Conservation (phyloP, 1,140 invertebrate genomes). For the Drosophila equinoxialis region DNA sequence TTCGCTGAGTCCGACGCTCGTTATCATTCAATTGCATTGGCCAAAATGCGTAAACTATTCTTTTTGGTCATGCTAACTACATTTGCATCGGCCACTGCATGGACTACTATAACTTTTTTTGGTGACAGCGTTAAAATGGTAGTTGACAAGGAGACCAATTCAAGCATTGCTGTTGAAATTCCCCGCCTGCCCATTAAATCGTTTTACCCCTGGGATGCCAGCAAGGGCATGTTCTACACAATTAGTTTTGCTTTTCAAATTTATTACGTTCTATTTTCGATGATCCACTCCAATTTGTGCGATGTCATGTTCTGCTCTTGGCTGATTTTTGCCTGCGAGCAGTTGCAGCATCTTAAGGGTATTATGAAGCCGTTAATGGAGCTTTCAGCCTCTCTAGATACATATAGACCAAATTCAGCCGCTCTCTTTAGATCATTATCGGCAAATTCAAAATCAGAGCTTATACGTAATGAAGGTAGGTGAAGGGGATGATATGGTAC, state of each 20-base stretch:
- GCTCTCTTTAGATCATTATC: constrained; percentile 88
- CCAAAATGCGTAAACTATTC: constrained; percentile 90
- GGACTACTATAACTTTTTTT: constrained; percentile 91
- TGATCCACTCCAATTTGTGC: constrained; percentile 88
- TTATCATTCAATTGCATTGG: constrained; percentile 89
- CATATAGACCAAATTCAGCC: constrained; percentile 90
- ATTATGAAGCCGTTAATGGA: constrained; percentile 94
- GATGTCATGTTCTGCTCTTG: constrained; percentile 92
- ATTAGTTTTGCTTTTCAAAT: constrained; percentile 88
- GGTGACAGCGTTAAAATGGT: constrained; percentile 88
- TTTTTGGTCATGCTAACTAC: constrained; percentile 87
- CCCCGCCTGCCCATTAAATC: constrained; percentile 89
- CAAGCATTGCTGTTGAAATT: constrained; percentile 87
- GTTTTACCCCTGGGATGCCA: constrained; percentile 90
- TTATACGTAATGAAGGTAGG: constrained; percentile 84
- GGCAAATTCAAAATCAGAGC: constrained; percentile 84
- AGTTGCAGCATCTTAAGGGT: constrained; percentile 91
- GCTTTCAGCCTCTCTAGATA: constrained; percentile 90
- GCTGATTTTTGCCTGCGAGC: constrained; percentile 92
- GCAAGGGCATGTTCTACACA: constrained; percentile 87
- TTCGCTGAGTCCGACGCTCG: constrained; percentile 92
- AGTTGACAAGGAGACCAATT: constrained; percentile 88
- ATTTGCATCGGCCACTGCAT: constrained; percentile 85
- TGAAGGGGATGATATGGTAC: background rate
- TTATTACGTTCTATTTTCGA: constrained; percentile 89